phyloP scores from a whole-genome alignment of 2,797 vertebrate species.

The Merluccius polli region DNA sequence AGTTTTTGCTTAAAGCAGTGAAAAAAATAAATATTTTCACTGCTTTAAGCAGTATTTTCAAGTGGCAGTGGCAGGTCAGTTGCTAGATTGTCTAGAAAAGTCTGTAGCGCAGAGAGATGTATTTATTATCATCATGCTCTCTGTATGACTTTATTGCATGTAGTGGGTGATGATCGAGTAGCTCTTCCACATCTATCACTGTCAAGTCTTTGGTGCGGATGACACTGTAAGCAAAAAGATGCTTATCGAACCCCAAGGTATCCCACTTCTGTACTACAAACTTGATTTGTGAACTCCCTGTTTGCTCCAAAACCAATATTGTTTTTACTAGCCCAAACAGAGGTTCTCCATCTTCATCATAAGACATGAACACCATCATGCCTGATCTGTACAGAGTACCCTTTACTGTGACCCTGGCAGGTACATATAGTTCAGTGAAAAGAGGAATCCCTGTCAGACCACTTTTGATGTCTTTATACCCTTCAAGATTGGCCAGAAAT shows the following conservation, averaged over 20 bases:
- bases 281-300: conserved; percentile 10
- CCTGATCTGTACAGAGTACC: conserved; percentile 13
- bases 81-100: no score
- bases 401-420: neutral
- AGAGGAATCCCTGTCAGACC: neutral
- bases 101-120: conserved; percentile 14
- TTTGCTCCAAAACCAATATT: conserved; percentile 9
- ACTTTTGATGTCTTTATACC: neutral
- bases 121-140: conserved; percentile 8
- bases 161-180: no score
- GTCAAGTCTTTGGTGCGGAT: conserved; percentile 9
- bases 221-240: conserved; percentile 15
- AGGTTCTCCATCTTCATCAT: no score
- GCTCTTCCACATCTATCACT: conserved; percentile 9
- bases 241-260: conserved; percentile 12
- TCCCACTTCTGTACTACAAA: conserved; percentile 19
- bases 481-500: no score
- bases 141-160: conserved; percentile 6
- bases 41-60: no score
- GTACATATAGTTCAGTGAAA: neutral
- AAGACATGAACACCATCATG: conserved; percentile 18
- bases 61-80: no score
- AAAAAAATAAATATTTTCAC: no score
- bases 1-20: no score
- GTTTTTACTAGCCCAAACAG: conserved; percentile 16